Percentiles rank a stretch among this genome's conserved stretches.
Evolutionary conservation across 2,888 invertebrate species (phyloP).

Genomic region (Meghimatium bilineatum): DNA sequence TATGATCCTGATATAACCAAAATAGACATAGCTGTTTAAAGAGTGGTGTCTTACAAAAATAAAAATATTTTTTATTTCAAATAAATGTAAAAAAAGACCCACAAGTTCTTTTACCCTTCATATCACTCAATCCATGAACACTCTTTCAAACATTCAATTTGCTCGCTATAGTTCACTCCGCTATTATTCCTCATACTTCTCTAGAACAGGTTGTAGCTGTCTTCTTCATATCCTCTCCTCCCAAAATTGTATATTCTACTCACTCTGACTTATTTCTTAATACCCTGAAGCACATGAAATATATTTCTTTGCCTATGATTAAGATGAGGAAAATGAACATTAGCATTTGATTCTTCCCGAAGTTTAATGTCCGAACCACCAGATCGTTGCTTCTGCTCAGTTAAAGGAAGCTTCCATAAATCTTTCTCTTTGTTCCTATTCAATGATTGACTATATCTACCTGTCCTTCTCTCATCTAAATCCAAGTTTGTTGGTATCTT

Average conservation of each 20-base stretch:
- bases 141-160: no score
- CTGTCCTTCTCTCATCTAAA: slow-evolving; percentile 16
- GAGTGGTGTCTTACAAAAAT: no score
- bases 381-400: neutral
- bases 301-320: slow-evolving; percentile 28
- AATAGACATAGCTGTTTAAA: no score
- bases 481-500: slow-evolving; percentile 27
- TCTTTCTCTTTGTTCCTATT: slow-evolving; percentile 29
- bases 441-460: slow-evolving; percentile 18
- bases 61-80: no score
- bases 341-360: slow-evolving; percentile 41
- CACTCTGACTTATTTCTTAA: slow-evolving; percentile 24
- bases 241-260: no score
- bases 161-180: no score
- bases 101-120: no score
- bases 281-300: slow-evolving; percentile 38
- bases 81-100: no score
- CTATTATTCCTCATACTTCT: no score
- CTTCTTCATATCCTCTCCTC: neutral
- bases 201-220: no score
- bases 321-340: slow-evolving; percentile 19
- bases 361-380: neutral
- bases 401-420: slow-evolving; percentile 1
- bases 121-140: no score
- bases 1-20: no score